Evolutionary conservation across 2,888 invertebrate species (phyloP), one percentile per base, ranked within the genome.

Genomic region (Apomyelois bistriatella): DNA sequence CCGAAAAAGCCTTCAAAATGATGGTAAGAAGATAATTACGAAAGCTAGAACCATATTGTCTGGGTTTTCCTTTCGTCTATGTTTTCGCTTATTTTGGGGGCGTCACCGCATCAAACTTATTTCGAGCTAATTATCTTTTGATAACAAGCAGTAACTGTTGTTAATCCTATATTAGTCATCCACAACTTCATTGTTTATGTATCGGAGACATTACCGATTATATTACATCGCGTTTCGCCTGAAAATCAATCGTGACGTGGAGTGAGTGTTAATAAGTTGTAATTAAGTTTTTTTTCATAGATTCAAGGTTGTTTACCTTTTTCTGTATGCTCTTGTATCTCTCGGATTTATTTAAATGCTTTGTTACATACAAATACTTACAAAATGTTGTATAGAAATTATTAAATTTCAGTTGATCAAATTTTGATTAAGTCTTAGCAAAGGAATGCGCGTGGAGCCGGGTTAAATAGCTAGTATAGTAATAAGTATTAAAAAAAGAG

Each of bases 21-120:
- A 84, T 84, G 83, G 83, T 84, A 59, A 76, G 82, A 67, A 16
- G 1, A 16, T 1, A 16, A 7, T 40, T 9, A 16, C 15, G 7
- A 38, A 13, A 7, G n/a, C 12, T 38, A 13, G 12, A 5, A 38
- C 13, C 15, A 13, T 16, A 10, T 32, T 4, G 1, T 9, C 10
- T 1, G 8, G 7, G 32, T 4, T 32, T 32, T 32, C 5, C 10
- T 7, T 32, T 32, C 32, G 3, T 7, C 9, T 32, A 32, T 9
- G n/a, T 16, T 53, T 36, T 54, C 54, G 52, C 60, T 22, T 36
- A 7, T 54, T n/a, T 67, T 65, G 78, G 80, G 80, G 82, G 82
- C 79, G 80, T 80, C 61, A 51, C 73, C 73, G 49, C 40, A 16
- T 40, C 15, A 2, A 9, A 3, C 47, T 30, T 1, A 49, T 32